Percentiles rank a stretch among this genome's conserved stretches.
phyloP scores from a whole-genome alignment of 2,797 vertebrate genomes.

The Hapalemur alaotrensis region DNA sequence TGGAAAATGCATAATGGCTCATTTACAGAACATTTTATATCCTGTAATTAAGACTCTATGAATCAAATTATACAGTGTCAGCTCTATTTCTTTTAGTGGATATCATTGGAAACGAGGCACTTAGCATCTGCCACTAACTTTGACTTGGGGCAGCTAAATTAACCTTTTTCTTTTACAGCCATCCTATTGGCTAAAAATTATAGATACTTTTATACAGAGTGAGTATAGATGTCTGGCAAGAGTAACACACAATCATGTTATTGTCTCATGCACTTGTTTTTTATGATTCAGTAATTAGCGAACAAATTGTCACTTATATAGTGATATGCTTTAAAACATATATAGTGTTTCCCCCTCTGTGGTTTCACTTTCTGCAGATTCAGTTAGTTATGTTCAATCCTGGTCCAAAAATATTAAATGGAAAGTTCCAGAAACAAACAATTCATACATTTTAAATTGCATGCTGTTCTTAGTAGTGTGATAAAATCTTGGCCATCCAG shows the following conservation, averaged over 20 bases:
- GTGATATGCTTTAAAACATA: conserved; percentile 30
- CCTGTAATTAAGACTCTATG: conserved; percentile 68
- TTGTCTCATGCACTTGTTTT: conserved; percentile 21
- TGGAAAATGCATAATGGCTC: conserved; percentile 57
- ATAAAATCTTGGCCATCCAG: background rate
- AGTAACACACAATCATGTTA: background rate
- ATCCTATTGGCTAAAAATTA: conserved; percentile 39
- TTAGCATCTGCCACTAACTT: conserved; percentile 41
- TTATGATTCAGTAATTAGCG: conserved; percentile 34
- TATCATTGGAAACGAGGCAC: conserved; percentile 32
- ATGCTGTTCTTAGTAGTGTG: background rate
- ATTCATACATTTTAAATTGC: background rate
- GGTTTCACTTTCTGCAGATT: background rate
- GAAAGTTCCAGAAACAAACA: background rate
- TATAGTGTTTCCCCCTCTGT: background rate
- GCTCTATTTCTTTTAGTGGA: conserved; percentile 46
- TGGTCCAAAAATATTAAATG: background rate
- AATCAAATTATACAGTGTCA: conserved; percentile 62
- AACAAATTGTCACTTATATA: conserved; percentile 52
- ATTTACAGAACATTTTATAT: conserved; percentile 69
- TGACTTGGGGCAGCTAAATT: background rate
- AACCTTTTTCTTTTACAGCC: conserved; percentile 26
- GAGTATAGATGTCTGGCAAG: background rate
- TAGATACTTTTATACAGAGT: background rate
- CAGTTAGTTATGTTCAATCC: background rate